Percentiles rank a stretch among this genome's conserved stretches.
Conservation (phyloP, 2,113 vertebrate species). For the Microtus richardsoni region DNA sequence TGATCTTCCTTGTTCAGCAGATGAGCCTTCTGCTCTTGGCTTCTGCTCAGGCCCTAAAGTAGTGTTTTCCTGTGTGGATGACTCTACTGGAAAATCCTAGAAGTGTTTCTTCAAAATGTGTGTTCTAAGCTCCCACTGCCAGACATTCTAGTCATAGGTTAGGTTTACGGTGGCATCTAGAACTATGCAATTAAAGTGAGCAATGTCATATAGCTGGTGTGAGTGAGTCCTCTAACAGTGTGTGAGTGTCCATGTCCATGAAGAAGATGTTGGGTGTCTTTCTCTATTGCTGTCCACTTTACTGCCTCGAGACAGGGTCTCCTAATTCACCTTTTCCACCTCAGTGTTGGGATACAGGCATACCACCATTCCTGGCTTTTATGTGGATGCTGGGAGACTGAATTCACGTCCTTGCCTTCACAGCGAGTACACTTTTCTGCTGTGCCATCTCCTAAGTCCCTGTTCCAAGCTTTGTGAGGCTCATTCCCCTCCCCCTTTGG, state of each 20-base stretch:
- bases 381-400: not conserved
- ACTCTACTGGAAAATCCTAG: not conserved
- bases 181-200: conserved; percentile 12
- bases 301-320: not conserved
- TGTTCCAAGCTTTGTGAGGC: conserved; percentile 6
- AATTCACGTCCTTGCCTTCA: not conserved
- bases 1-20: not conserved
- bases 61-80: conserved; percentile 9
- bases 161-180: not conserved
- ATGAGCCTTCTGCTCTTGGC: not conserved
- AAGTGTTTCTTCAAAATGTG: not conserved
- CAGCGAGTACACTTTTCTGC: not conserved
- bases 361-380: not conserved
- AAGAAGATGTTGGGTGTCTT: not conserved
- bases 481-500: not conserved
- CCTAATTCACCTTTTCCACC: not conserved
- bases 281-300: not conserved
- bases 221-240: not conserved
- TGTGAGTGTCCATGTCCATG: not conserved
- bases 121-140: not conserved
- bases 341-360: not conserved
- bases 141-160: not conserved
- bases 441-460: not conserved
- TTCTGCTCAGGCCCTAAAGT: not conserved
- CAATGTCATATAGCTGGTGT: not conserved